Conservation (phyloP, 1,140 invertebrate species). For the Pogonomyrmex barbatus region DNA sequence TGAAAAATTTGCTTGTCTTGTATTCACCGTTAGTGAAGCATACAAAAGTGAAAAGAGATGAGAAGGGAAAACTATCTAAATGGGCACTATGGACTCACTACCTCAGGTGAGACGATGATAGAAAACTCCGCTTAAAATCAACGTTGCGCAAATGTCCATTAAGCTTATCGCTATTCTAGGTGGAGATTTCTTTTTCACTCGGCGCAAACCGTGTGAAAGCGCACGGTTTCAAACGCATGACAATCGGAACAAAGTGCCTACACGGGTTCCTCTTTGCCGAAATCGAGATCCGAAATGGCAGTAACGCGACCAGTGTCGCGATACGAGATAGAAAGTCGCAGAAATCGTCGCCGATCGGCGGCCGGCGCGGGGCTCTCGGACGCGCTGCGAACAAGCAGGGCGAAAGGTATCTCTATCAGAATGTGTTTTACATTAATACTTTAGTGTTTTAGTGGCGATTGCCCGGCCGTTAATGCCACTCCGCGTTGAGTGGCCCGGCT, state of each 20-base stretch:
- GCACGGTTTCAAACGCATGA: background rate
- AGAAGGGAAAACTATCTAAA: background rate
- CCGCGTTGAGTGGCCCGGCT: constrained; percentile 80
- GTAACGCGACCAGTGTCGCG: constrained; percentile 30
- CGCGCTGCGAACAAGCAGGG: constrained; percentile 61
- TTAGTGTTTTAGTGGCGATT: constrained; percentile 85
- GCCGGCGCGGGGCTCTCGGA: background rate
- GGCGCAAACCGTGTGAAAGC: constrained; percentile 26
- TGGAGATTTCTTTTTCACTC: constrained; percentile 12
- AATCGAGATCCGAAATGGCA: constrained; percentile 34
- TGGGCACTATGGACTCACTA: background rate
- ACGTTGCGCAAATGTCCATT: constrained; percentile 40
- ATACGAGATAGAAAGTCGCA: constrained; percentile 40
- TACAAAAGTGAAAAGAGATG: background rate
- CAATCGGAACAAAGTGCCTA: constrained; percentile 45
- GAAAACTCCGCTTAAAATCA: background rate
- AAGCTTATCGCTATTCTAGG: constrained; percentile 30
- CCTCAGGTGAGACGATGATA: background rate
- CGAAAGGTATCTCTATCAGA: constrained; percentile 84
- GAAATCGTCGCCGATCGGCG: constrained; percentile 48
- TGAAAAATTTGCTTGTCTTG: background rate
- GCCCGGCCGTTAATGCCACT: constrained; percentile 84
- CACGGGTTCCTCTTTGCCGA: background rate
- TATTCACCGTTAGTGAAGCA: background rate
- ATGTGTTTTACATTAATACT: constrained; percentile 86